Conservation (phyloP, 2,888 invertebrate genomes). For the Cephus pygmeus region DNA sequence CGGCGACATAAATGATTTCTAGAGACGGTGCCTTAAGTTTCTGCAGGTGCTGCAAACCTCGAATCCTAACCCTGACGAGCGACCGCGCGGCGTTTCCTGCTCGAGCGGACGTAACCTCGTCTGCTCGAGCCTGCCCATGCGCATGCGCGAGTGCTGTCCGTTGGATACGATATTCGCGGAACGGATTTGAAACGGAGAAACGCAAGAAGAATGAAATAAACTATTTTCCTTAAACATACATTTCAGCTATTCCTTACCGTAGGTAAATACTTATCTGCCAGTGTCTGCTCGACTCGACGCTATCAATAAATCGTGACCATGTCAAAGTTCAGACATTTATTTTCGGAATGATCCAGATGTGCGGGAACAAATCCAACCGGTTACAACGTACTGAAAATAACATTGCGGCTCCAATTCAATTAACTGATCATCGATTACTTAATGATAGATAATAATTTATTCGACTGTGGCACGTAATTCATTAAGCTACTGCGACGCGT, state of each 20-base stretch:
- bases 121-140: not conserved
- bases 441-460: not conserved
- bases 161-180: too few relatives aligned
- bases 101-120: not conserved
- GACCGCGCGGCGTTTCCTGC: not conserved
- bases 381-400: not conserved
- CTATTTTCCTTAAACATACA: too few relatives aligned
- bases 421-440: not conserved
- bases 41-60: not conserved
- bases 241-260: too few relatives aligned
- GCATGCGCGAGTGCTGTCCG: too few relatives aligned
- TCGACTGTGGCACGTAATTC: not conserved
- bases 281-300: not conserved
- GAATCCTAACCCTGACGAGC: not conserved
- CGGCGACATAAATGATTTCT: not conserved
- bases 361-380: not conserved
- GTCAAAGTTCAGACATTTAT: not conserved
- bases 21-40: not conserved
- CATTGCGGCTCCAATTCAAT: not conserved
- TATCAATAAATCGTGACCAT: not conserved
- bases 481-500: not conserved
- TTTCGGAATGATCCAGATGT: not conserved
- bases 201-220: too few relatives aligned
- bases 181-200: too few relatives aligned
- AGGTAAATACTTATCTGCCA: too few relatives aligned